Base-by-base conservation (phyloP, 2,888 invertebrate species). In the Andrena hattorfiana region DNA sequence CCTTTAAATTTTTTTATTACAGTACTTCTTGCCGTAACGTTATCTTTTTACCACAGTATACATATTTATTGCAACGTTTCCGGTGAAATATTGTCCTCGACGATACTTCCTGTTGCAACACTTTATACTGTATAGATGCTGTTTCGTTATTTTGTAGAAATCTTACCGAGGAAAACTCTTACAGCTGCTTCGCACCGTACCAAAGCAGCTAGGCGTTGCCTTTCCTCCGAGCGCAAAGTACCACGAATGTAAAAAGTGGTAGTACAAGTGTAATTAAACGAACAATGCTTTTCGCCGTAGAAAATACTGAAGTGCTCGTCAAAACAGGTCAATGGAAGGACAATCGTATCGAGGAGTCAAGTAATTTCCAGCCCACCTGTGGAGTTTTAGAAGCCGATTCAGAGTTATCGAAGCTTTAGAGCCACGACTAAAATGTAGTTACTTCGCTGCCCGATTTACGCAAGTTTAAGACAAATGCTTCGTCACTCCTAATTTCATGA, bases 271-370 rank as follows among this genome's bases (percentile, higher is more conserved):
- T 5, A 30, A 23, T 28, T 51, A 35, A 54, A 13, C 23, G 35
- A 54, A 26, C 13, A 8, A 49, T 16, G 59, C 35, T 70, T 48
- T n/a, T n/a, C 42, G n/a, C 5, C 13, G 28, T 59, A 30, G 2
- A 42, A 60, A 70, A 59, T 59, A 42, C 42, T 10, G 10, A 70
- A 59, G 26, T 59, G 26, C n/a, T 70, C 42, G 30, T 2, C 63
- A 1, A 5, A 35, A 64, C 48, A 10, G 64, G 7, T 64, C 7
- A 64, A 42, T 26, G 20, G 30, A 32, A 16, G 35, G 35, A 35
- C 2, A 32, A 35, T 63, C 35, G 8, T 13, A 8, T 13, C 20
- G 6, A 35, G 35, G 7, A 8, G 48, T 48, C 20, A 16, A 48
- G 5, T 48, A 5, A 64, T 48, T 48, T 26, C 16, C 7, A n/a